Base-by-base conservation (phyloP, 2,113 vertebrate genomes). In the Chionis minor region DNA sequence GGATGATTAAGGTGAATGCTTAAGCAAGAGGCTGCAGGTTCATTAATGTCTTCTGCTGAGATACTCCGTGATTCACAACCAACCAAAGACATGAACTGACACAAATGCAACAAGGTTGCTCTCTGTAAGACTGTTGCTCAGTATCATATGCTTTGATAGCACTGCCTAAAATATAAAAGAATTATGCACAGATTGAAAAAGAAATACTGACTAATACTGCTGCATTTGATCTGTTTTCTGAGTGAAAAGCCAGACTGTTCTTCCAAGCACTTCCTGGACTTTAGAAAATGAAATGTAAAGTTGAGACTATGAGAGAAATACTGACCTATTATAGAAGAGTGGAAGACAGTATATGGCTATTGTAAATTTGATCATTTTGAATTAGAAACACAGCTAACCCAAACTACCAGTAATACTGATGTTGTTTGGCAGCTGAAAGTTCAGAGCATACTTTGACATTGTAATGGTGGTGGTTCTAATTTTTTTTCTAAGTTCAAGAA, bases 161-260 rank as follows among this genome's bases (percentile, higher is more conserved):
- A 55, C 16, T n/a, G 21, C 27, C 42, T 88, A 51, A 86, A 90
- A 86, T 77, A 73, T 42, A 81, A 91, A 17, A 61, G 49, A 73
- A 88, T 62, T 81, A 88, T 14, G 9, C 55, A 61, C 24, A 86
- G 58, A 62, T 26, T 63, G 67, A 63, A 88, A 74, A 65, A 90
- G 17, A 95, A 94, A 77, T 38, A 56, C 47, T 84, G 73, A 94
- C 54, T 92, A 90, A 90, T n/a, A 26, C 86, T 93, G 54, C 75
- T 83, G 17, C 15, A 51, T 67, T 80, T 69, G 49, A 69, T 80
- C n/a, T 86, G 42, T 17, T 90, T 54, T 38, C 54, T 61, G 22
- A 85, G 22, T 62, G 71, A 82, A 92, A 81, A 77, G 40, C 35
- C 71, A 87, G 58, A 61, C 26, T 66, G 5, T 59, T 87, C 52